phyloP scores from a whole-genome alignment of 2,113 vertebrate genomes.

The Pavo muticus region DNA sequence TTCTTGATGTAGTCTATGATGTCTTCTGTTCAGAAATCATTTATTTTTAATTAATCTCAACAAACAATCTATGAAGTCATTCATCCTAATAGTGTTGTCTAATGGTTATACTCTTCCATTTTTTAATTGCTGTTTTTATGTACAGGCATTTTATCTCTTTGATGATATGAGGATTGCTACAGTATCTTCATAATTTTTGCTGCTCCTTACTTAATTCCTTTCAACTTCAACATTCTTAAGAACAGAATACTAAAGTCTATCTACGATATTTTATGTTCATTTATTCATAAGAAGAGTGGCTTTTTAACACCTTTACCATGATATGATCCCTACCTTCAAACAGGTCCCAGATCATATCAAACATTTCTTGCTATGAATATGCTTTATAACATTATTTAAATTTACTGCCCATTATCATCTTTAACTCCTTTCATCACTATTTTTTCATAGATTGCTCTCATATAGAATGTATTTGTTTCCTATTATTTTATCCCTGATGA shows the following conservation, averaged over 20 bases:
- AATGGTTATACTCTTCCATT: not conserved
- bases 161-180: not conserved
- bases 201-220: not conserved
- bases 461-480: not conserved
- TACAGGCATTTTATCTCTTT: not conserved
- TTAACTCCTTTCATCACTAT: not conserved
- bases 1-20: not conserved
- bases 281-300: not conserved
- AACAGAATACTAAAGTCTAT: not conserved
- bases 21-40: not conserved
- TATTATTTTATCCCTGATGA: not conserved
- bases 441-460: not conserved
- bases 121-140: not conserved
- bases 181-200: not conserved
- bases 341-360: not conserved
- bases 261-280: not conserved
- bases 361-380: not conserved
- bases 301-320: not conserved
- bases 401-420: not conserved
- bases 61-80: not conserved
- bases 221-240: not conserved
- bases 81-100: not conserved
- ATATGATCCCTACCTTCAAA: not conserved
- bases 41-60: not conserved
- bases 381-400: not conserved